Evolutionary conservation across 2,888 invertebrate genomes (phyloP).

Genomic region (Netelia melanura): DNA sequence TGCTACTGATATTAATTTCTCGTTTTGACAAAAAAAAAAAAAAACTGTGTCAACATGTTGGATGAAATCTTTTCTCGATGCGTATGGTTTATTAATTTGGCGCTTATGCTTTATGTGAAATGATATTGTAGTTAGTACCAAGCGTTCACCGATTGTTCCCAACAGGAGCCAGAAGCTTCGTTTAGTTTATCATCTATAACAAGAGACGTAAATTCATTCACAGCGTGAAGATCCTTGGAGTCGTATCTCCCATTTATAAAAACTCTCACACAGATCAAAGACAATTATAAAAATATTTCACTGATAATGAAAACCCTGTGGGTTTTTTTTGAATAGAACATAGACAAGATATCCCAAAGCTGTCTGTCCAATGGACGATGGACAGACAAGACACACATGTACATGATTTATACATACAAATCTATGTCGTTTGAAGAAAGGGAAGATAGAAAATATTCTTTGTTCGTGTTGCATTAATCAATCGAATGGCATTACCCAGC

Average conservation of each 20-base stretch:
- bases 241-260: neutral
- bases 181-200: neutral
- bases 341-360: too few relatives aligned
- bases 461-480: constrained; percentile 64
- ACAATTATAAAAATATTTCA: neutral
- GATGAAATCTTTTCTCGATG: too few relatives aligned
- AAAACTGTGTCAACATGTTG: neutral
- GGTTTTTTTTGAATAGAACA: too few relatives aligned
- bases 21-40: neutral
- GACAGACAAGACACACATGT: too few relatives aligned
- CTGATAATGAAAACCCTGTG: too few relatives aligned
- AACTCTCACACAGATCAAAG: neutral
- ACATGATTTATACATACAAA: too few relatives aligned
- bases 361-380: too few relatives aligned
- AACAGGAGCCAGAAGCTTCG: constrained; percentile 20
- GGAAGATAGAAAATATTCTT: neutral
- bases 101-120: neutral
- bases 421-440: neutral
- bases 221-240: neutral
- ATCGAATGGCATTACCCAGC: constrained; percentile 86
- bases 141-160: constrained; percentile 38
- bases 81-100: too few relatives aligned
- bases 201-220: constrained; percentile 9
- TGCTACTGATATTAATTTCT: neutral
- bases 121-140: constrained; percentile 30